Percentiles rank a stretch among this genome's conserved stretches.
Evolutionary conservation across 92 coral and sea anemone species (phyloP).

Genomic region (Heliopora coerulea): DNA sequence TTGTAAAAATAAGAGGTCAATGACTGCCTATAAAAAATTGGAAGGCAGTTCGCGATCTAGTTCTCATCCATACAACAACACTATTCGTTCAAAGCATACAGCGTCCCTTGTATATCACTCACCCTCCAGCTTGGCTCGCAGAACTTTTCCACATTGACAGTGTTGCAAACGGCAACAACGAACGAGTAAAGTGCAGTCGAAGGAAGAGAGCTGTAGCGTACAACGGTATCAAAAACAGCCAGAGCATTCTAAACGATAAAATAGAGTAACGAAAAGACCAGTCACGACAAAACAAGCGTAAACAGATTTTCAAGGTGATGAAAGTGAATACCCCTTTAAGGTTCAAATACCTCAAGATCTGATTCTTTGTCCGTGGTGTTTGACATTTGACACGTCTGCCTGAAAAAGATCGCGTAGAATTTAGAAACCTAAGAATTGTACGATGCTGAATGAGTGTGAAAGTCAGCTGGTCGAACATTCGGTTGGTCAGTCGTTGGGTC

Average conservation of each 20-base stretch:
- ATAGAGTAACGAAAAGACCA: constrained; percentile 13
- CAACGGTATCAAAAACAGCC: constrained; percentile 87
- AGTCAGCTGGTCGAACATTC: not conserved
- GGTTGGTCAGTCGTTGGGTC: not conserved
- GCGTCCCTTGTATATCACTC: not conserved
- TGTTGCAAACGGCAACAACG: constrained; percentile 84
- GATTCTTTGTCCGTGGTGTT: constrained; percentile 73
- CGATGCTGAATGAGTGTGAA: not conserved
- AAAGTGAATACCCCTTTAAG: too few species aligned
- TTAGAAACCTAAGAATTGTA: too few species aligned
- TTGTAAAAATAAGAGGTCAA: too few species aligned
- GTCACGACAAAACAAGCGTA: too few species aligned
- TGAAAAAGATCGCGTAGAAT: constrained; percentile 38
- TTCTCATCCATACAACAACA: too few species aligned
- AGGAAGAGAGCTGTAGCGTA: constrained; percentile 93
- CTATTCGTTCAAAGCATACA: too few species aligned
- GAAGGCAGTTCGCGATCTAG: too few species aligned
- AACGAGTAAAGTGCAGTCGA: constrained; percentile 77
- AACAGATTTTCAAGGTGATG: too few species aligned
- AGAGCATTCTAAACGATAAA: constrained; percentile 60
- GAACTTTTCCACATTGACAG: constrained; percentile 83
- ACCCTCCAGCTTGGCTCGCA: constrained; percentile 99
- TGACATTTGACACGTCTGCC: constrained; percentile 77
- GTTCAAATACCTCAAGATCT: constrained; percentile 88
- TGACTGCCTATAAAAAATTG: too few species aligned